Base-by-base conservation (phyloP, 2,888 invertebrate species). In the Stenodema calcarata region DNA sequence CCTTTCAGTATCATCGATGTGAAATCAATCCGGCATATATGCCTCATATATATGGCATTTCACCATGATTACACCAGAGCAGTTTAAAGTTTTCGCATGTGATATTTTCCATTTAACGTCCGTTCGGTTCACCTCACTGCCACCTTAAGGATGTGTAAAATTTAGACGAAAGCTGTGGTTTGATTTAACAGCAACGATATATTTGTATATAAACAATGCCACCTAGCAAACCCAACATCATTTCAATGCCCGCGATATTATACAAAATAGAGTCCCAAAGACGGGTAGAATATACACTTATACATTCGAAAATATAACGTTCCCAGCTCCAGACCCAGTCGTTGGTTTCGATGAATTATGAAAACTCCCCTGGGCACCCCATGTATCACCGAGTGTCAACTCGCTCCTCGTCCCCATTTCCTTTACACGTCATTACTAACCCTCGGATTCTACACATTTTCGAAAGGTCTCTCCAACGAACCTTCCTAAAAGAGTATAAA, bases 301-400 rank as follows among this genome's bases (percentile, higher is more conserved):
- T 47, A 47, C 35, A 16, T 27, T 62, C 62, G 62, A 27, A 62
- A 73, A 9, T 30, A 73, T 73, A 73, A 73, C 73, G 73, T 73
- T 30, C 73, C 73, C 7, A 41, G 41, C 35, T 62, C 23, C 23
- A 62, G 35, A 7, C 73, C 35, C 73, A 41, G 35, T 30, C 73
- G 73, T 30, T 73, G 73, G 73, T 73, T 73, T 35, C 73, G 73
- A 73, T 73, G 73, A 73, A 73, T 73, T 73, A 73, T 73, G 73
- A 73, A 73, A 73, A 73, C 73, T 73, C 73, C 73, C 73, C 35
- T 73, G 73, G 73, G 35, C 35, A 9, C 73, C 18, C 30, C n/a
- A 41, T 73, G 41, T 73, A 30, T 35, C 41, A 30, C 35, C 28
- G 35, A 28, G 28, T 73, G 73, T 35, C 73, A 78, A 14, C 78